Evolutionary conservation across 30 jellyfish, hydroid and myxozoan species (phyloP), one percentile per base, ranked within the genome.

Genomic region (Turritopsis dohrnii): DNA sequence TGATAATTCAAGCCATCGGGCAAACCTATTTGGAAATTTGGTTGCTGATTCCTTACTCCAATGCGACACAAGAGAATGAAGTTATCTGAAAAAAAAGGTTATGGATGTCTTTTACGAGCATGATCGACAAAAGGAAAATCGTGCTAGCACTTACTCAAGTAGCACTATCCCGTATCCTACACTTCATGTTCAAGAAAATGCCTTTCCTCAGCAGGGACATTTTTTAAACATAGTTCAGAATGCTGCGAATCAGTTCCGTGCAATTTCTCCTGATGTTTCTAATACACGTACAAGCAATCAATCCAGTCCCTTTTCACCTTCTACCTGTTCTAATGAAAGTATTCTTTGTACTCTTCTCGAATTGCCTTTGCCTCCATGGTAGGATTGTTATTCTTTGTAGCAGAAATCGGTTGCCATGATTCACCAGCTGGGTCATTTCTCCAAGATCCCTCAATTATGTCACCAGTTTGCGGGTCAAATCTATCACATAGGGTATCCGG

Each of bases 311-410:
- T n/a, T n/a, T n/a, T n/a, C n/a, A n/a, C n/a, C n/a, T n/a, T n/a
- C n/a, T 41, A 28, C 28, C 89, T 86, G 79, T 82, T 79, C 53
- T 21, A 21, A 53, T 82, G 24, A 29, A 82, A 82, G 66, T 71
- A 81, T 28, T 31, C 89, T 18, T 69, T 82, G 29, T 4, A 54
- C 30, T 82, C 87, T 52, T 82, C 85, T 66, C 89, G 71, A 29
- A 82, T 82, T 82, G 85, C 73, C 30, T 82, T 82, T 18, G 86
- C 89, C 87, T 81, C 87, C 18, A 19, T 66, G 65, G 83, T 81
- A 81, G 87, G 84, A 53, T 81, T 81, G 29, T 65, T 81, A 41
- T 41, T 83, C 27, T 54, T 81, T 19, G 54, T 81, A 16, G 65
- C 54, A 28, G 87, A 81, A 24, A 81, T 31, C 26, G 87, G 65